Evolutionary conservation across 1,140 invertebrate species (phyloP).

Genomic region (Planococcus citri): DNA sequence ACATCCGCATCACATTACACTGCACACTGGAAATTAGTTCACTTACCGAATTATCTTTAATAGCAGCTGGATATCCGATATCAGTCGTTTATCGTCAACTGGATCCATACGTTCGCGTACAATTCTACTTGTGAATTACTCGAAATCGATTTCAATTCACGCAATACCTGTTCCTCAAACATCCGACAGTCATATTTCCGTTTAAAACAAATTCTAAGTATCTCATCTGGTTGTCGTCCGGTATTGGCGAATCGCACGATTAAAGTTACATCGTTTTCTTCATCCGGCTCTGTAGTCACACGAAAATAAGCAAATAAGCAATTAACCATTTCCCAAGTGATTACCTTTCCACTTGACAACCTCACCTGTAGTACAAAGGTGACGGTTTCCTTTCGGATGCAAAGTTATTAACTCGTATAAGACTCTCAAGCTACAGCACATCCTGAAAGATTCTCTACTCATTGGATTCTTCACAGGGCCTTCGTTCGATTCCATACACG

Average conservation of each 20-base stretch:
- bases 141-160: conserved; percentile 52
- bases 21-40: not conserved
- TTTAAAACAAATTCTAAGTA: conserved; percentile 87
- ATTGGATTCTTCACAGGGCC: not conserved
- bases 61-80: conserved; percentile 44
- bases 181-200: conserved; percentile 81
- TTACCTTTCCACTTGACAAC: too few relatives aligned
- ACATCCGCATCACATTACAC: too few relatives aligned
- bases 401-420: conserved; percentile 83
- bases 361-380: conserved; percentile 67
- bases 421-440: conserved; percentile 88
- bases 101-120: conserved; percentile 79
- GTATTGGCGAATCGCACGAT: conserved; percentile 82
- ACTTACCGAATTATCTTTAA: conserved; percentile 80
- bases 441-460: conserved; percentile 61
- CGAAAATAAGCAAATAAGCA: conserved; percentile 35
- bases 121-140: conserved; percentile 74
- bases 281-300: conserved; percentile 73
- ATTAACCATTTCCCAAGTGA: conserved; percentile 8
- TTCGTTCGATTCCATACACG: not conserved
- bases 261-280: conserved; percentile 76
- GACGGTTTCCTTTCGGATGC: conserved; percentile 78
- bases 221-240: conserved; percentile 70
- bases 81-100: conserved; percentile 73
- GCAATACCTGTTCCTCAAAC: conserved; percentile 59